Base-by-base conservation (phyloP, 2,797 vertebrate species). In the Arnoldichthys spilopterus region DNA sequence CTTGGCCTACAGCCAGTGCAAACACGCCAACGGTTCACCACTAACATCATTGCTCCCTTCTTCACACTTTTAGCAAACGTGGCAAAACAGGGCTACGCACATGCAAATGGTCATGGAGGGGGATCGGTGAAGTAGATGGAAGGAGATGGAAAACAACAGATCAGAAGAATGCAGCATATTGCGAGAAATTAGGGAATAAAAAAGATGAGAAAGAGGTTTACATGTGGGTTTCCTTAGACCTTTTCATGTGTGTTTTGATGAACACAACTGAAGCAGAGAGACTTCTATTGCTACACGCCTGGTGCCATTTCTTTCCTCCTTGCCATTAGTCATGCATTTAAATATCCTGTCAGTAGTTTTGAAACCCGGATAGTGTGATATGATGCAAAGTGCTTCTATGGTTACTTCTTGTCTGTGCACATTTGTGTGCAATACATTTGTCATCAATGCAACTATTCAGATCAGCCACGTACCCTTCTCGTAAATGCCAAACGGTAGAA, bases 1-100 rank as follows among this genome's bases (percentile, higher is more conserved):
- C 45, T 82, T 86, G 87, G 85, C 85, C 54, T 16, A 68, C 58
- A 59, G 86, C 88, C 90, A 88, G 79, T 26, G 54, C 74, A 37
- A 86, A 81, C 37, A 82, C 69, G 75, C 76, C 43, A 79, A 81
- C 40, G 78, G 49, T 81, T 76, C 79, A 67, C 74, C 61, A 72
- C 63, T 79, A 77, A 76, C 74, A 77, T 84, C 73, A 74, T 76
- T 75, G 76, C 58, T 82, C 80, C 66, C 59, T 74, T 86, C 72
- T 81, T 77, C 73, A 75, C 47, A 83, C 75, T 78, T 77, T 70
- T 45, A 62, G 81, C 64, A 74, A 81, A 59, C 81, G 74, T 59
- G 80, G 53, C 83, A 77, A 82, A 79, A 77, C 71, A 45, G 71
- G 54, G 72, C 70, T 73, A 12, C 24, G 54, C 45, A 34, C 51